A percentile compares a stretch with the other conserved stretches of the same genome.
phyloP scores from a whole-genome alignment of 2,113 vertebrate genomes.

The Prinia subflava region DNA sequence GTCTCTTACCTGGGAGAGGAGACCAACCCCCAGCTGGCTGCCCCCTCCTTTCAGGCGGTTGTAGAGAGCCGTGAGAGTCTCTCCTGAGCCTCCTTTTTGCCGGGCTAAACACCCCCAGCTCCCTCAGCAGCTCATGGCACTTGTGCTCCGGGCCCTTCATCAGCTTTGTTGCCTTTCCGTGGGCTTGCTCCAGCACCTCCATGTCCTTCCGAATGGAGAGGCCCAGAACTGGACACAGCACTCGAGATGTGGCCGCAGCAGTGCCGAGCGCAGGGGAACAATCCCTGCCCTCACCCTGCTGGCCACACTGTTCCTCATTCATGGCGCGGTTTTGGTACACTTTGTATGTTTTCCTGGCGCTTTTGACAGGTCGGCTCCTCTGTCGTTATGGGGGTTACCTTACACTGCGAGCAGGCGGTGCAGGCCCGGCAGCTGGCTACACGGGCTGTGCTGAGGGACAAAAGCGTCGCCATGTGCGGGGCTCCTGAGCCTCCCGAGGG shows the following conservation, averaged over 20 bases:
- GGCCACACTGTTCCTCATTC: no score
- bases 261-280: rapidly evolving
- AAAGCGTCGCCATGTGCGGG: background rate
- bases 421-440: rapidly evolving
- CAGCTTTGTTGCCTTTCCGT: rapidly evolving
- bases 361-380: no score
- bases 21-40: no score
- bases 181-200: background rate
- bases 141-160: background rate
- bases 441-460: rapidly evolving
- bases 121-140: no score
- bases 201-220: rapidly evolving
- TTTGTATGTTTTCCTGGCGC: rapidly evolving
- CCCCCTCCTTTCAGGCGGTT: rapidly evolving
- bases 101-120: background rate
- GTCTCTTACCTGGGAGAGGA: background rate
- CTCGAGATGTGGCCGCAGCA: background rate
- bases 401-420: background rate
- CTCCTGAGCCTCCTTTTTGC: background rate
- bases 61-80: rapidly evolving
- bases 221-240: background rate
- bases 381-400: rapidly evolving
- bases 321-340: no score
- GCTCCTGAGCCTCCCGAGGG: rapidly evolving
- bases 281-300: background rate